Base-by-base conservation (phyloP, 2,888 invertebrate genomes). In the Molanna angustata region DNA sequence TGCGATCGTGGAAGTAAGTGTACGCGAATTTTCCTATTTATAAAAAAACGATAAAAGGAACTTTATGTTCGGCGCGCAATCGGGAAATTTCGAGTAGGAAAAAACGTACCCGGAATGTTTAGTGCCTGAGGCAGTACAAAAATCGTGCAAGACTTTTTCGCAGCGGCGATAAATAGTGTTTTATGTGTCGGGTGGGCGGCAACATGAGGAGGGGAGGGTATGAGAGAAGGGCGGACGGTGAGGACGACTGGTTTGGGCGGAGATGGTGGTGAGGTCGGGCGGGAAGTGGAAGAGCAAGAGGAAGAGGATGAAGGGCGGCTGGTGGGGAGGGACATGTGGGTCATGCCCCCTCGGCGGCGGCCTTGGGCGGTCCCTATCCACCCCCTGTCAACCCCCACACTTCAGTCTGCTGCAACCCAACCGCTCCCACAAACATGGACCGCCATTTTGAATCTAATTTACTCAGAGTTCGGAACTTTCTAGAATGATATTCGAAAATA, bases 131-230 rank as follows among this genome's bases (percentile, higher is more conserved):
- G 21, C 41, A 19, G 41, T 18, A 41, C 20, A 21, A 41, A 53
- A 27, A 53, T 22, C 52, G 41, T 47, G 52, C 52, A 40, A 35
- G 43, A 32, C 46, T 52, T 47, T 52, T 41, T 47, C 47, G 42
- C 42, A 52, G 33, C 39, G 43, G 40, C 52, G 52, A 57, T 57
- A 57, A 57, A 57, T 57, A 54, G 57, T 57, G 57, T 32, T 52
- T 56, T 52, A 52, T 52, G 52, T 40, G 45, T 45, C 50, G 47
- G 52, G 52, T 43, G 27, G 50, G 45, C 45, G 22, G 44, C 18
- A 14, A 27, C n/a, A 32, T 31, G 18, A n/a, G n/a, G 41, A 33
- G 39, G n/a, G n/a, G n/a, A n/a, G n/a, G n/a, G n/a, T n/a, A n/a
- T n/a, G n/a, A n/a, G n/a, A 39, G 44, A 33, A 44, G 53, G 42